Percentiles rank a stretch among this genome's conserved stretches.
These are phyloP conservation scores for Scaptomyza graminum DNA, from an alignment of 1,140 invertebrate species.

Conservation along the genomic window DNA sequence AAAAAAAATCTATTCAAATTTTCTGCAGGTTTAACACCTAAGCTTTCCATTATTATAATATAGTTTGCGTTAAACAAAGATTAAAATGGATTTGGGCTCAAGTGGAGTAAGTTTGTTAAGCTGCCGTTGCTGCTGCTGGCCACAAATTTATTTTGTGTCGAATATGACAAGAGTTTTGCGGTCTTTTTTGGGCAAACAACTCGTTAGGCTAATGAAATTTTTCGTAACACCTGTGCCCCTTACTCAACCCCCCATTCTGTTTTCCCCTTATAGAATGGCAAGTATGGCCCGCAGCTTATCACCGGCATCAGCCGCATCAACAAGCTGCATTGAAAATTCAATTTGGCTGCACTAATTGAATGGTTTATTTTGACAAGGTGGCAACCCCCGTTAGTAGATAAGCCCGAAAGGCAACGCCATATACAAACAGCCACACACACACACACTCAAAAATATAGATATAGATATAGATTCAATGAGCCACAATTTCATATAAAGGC, in stretches of 20 bases:
- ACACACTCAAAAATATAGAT: not conserved
- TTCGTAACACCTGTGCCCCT: slow-evolving; percentile 20
- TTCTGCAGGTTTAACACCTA: not conserved
- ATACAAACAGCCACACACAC: slow-evolving; percentile 1
- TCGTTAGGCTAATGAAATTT: slow-evolving; percentile 80
- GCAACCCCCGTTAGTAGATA: slow-evolving; percentile 61
- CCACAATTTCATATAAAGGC: slow-evolving; percentile 33
- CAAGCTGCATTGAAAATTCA: slow-evolving; percentile 77
- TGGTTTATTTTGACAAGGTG: slow-evolving; percentile 80
- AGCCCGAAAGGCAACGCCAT: slow-evolving; percentile 43
- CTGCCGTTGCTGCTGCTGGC: slow-evolving; percentile 18
- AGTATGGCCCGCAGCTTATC: slow-evolving; percentile 68
- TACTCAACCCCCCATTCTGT: not conserved
- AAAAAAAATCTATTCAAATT: slow-evolving; percentile 2
- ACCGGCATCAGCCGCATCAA: slow-evolving; percentile 64
- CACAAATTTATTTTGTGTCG: slow-evolving; percentile 45
- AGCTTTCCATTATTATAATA: not conserved
- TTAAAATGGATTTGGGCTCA: not conserved
- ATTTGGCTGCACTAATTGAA: slow-evolving; percentile 76
- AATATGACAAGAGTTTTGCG: slow-evolving; percentile 58
- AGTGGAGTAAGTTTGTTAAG: slow-evolving; percentile 16
- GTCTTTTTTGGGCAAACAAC: slow-evolving; percentile 71
- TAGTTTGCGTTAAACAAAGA: slow-evolving; percentile 1
- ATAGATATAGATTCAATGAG: slow-evolving; percentile 33
- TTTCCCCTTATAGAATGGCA: slow-evolving; percentile 3